These are phyloP conservation scores for Antheraea yamamai DNA, from an alignment of 2,888 invertebrate genomes.

Conservation along the genomic window DNA sequence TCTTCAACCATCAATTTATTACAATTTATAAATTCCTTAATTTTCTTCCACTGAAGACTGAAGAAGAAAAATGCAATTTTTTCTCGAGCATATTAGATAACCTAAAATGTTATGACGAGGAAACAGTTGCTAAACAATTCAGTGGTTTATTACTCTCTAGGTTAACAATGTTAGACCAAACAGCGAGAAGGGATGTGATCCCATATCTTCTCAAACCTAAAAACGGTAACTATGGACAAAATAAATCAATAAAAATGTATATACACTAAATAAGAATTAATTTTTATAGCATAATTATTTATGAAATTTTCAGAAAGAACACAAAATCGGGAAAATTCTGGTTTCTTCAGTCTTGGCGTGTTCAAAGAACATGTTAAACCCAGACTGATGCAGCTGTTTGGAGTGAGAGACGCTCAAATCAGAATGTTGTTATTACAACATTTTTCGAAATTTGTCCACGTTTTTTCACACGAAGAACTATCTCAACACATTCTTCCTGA, in stretches of 20 bases:
- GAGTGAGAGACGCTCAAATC: constrained; percentile 90
- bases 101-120: constrained; percentile 88
- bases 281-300: not conserved
- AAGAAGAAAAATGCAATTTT: constrained; percentile 89
- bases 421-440: constrained; percentile 89
- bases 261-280: too few relatives aligned
- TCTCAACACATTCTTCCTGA: constrained; percentile 91
- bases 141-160: constrained; percentile 90
- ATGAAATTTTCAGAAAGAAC: constrained; percentile 57
- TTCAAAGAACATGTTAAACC: constrained; percentile 90
- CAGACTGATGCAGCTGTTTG: constrained; percentile 89
- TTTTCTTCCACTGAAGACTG: constrained; percentile 90
- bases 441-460: constrained; percentile 88
- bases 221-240: constrained; percentile 77
- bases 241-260: too few relatives aligned
- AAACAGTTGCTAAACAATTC: constrained; percentile 90
- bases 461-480: constrained; percentile 89
- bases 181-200: constrained; percentile 87
- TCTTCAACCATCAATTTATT: constrained; percentile 93
- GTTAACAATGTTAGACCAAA: constrained; percentile 91
- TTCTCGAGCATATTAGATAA: constrained; percentile 87
- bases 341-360: constrained; percentile 85
- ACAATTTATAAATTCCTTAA: constrained; percentile 91
- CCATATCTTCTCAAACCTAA: constrained; percentile 87
- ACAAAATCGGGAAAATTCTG: constrained; percentile 70